A percentile compares a stretch with the other conserved stretches of the same genome.
Evolutionary conservation across 2,888 invertebrate species (phyloP).

Genomic region (Formica aserva): DNA sequence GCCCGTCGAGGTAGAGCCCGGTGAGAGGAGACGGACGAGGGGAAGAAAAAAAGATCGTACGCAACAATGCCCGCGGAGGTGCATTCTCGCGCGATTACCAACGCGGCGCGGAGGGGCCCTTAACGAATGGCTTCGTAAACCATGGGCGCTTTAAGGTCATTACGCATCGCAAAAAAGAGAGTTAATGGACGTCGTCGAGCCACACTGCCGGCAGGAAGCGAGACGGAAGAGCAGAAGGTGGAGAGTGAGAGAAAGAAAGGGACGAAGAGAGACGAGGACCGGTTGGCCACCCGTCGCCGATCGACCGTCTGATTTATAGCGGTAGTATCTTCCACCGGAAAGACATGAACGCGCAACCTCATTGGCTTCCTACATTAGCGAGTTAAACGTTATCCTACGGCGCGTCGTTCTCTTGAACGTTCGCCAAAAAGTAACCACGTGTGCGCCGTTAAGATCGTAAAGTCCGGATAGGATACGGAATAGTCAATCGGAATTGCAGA

Average conservation of each 20-base stretch:
- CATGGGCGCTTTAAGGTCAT: slow-evolving; percentile 80
- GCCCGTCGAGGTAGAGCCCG: slow-evolving; percentile 29
- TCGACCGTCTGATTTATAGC: slow-evolving; percentile 79
- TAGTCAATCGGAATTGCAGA: slow-evolving; percentile 21
- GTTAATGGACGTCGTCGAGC: slow-evolving; percentile 76
- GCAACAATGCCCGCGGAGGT: slow-evolving; percentile 78
- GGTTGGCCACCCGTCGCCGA: slow-evolving; percentile 80
- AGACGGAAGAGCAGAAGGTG: slow-evolving; percentile 46
- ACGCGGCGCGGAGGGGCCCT: slow-evolving; percentile 65
- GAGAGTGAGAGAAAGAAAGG: slow-evolving; percentile 47
- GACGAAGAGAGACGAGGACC: slow-evolving; percentile 28
- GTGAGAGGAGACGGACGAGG: background rate
- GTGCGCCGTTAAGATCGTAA: slow-evolving; percentile 31
- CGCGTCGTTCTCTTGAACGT: slow-evolving; percentile 32
- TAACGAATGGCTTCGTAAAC: slow-evolving; percentile 81
- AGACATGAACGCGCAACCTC: slow-evolving; percentile 62
- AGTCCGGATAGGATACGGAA: slow-evolving; percentile 13
- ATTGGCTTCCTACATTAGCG: slow-evolving; percentile 49
- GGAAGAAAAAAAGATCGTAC: slow-evolving; percentile 64
- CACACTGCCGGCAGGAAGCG: slow-evolving; percentile 62
- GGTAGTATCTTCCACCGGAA: slow-evolving; percentile 71
- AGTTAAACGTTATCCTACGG: slow-evolving; percentile 38
- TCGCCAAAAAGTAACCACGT: slow-evolving; percentile 39
- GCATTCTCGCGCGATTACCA: slow-evolving; percentile 79
- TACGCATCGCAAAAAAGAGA: slow-evolving; percentile 79